These are phyloP conservation scores for Isurus oxyrinchus DNA, from an alignment of 2,113 vertebrate genomes.

Conservation along the genomic window DNA sequence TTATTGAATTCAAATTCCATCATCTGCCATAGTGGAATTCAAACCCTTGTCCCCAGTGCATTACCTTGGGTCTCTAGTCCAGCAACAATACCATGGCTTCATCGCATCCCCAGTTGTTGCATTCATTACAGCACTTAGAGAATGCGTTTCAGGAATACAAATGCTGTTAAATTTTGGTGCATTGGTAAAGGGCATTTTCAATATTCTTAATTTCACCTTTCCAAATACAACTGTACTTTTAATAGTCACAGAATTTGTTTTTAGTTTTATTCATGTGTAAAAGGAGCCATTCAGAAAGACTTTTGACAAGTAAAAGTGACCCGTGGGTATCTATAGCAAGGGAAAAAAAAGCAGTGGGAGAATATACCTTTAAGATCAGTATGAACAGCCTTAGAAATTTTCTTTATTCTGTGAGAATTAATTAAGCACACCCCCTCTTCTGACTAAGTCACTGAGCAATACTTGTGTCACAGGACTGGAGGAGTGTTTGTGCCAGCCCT, in stretches of 20 bases:
- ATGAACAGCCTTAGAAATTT: neutral
- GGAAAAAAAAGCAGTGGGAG: neutral
- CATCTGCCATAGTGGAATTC: too few species aligned
- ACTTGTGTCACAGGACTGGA: conserved; percentile 8
- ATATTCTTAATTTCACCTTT: neutral
- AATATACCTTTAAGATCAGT: conserved; percentile 16
- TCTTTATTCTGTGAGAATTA: neutral
- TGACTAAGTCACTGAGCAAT: conserved; percentile 33
- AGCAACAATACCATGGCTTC: too few species aligned
- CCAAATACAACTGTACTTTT: neutral
- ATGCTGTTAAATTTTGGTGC: neutral
- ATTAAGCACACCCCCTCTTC: conserved; percentile 28
- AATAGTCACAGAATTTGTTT: neutral
- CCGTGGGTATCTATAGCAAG: neutral
- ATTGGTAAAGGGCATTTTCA: neutral
- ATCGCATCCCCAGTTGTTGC: neutral
- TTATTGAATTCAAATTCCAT: too few species aligned
- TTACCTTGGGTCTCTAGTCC: too few species aligned
- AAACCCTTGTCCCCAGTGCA: too few species aligned
- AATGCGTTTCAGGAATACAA: neutral
- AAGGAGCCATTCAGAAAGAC: neutral
- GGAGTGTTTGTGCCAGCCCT: conserved; percentile 15
- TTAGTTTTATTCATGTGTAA: neutral
- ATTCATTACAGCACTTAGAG: neutral
- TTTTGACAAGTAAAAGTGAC: neutral